Evolutionary conservation across 2,888 invertebrate genomes (phyloP), one percentile per base, ranked within the genome.

Genomic region (Drosophila planitibia): DNA sequence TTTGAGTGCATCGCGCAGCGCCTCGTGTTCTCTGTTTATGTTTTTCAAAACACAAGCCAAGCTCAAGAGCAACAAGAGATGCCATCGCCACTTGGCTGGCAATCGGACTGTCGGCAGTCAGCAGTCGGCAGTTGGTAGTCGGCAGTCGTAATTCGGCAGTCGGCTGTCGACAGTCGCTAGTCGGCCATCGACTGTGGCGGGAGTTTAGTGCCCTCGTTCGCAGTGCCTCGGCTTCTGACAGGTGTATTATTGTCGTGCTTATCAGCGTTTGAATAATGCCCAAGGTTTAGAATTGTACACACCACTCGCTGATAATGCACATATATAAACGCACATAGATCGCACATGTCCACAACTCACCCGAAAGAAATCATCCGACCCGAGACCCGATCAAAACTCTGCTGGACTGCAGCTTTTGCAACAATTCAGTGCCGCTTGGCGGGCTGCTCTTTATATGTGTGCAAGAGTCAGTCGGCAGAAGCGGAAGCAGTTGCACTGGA

Each of bases 1-100:
- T 74, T 80, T 72, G 74, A 77, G 81, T 72, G 80, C 35, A 64
- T 22, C 57, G 37, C 33, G 25, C 37, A 59, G 62, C 52, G 57
- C 52, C 16, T 33, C 37, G 12, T 49, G 58, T 78, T 81, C 81
- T 81, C 81, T 81, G 81, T 81, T 81, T 81, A 83, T 77, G 74
- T 76, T 82, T 79, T 82, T 58, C 19, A 30, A 22, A 39, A 35
- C 71, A 65, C 72, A 70, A 66, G 52, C 54, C 59, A 47, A 78
- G 63, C 84, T 83, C 78, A 85, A 83, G 81, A 88, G 85, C 37
- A 52, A 57, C 10, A 72, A 53, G 39, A 39, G 19, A 53, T n/a
- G 51, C 53, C 30, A 22, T 25, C 16, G 35, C 10, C 39, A 28
- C 37, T 33, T 41, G 16, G 14, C 44, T 57, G 41, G 16, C 55